Conservation (phyloP, 2,888 invertebrate species). For the Agriopis leucophaearia region DNA sequence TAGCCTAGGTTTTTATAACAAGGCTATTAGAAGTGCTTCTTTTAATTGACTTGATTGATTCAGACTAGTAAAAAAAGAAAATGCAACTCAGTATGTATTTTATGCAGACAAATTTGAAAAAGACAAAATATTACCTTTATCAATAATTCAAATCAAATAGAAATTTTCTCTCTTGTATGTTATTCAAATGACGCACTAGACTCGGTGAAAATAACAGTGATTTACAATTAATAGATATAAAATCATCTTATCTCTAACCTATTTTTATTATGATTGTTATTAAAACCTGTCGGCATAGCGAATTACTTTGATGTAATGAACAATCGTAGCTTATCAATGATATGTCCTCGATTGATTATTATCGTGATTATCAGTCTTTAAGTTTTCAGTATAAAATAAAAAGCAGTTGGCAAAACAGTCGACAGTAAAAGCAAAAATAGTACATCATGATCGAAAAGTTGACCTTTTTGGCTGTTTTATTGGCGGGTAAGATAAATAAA, state of each 20-base stretch:
- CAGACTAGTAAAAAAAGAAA: too few relatives aligned
- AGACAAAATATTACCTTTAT: too few relatives aligned
- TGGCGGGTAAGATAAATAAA: slow-evolving; percentile 45
- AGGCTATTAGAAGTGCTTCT: too few relatives aligned
- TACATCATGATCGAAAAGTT: slow-evolving; percentile 12
- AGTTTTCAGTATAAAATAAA: slow-evolving; percentile 20
- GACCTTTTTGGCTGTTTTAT: slow-evolving; percentile 37
- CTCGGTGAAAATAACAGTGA: slow-evolving; percentile 6
- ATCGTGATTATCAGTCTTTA: slow-evolving; percentile 10
- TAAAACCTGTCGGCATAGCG: slow-evolving; percentile 36
- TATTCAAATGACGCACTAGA: slow-evolving; percentile 3
- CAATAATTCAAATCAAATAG: too few relatives aligned
- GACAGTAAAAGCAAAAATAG: background rate
- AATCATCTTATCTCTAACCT: slow-evolving; percentile 32
- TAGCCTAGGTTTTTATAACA: too few relatives aligned
- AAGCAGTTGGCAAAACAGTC: slow-evolving; percentile 7
- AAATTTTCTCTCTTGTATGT: background rate
- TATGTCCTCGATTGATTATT: slow-evolving; percentile 11
- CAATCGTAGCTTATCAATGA: slow-evolving; percentile 7
- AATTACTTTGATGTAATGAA: slow-evolving; percentile 38
- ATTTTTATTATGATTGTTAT: slow-evolving; percentile 28
- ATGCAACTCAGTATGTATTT: too few relatives aligned
- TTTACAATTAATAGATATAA: slow-evolving; percentile 28
- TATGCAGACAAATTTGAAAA: too few relatives aligned
- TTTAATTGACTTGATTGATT: too few relatives aligned